Base-by-base conservation (phyloP, 53 echinoderm and acorn worm genomes). In the Holothuria scabra region DNA sequence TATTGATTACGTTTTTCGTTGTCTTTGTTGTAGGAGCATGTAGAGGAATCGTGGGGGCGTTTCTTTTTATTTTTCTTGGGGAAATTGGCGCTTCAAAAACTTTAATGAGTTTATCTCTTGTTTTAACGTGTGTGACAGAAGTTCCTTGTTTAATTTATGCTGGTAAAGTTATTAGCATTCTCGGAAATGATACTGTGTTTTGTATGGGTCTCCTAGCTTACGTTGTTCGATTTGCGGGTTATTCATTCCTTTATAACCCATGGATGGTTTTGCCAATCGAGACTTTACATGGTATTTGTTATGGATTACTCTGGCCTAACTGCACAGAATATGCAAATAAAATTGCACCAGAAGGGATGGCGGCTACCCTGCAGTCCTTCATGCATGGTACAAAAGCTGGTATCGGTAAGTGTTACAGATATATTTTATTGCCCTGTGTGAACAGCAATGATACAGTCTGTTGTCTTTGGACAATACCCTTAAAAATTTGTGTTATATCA, bases 281-380 rank as follows among this genome's bases (percentile, higher is more conserved):
- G 46, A 29, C 71, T 12, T 32, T 88, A 31, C 88, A 88, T 59
- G 88, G 88, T 18, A 75, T 88, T 28, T 83, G 71, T 29, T 83
- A 60, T 76, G 88, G 88, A 25, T 28, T 70, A 24, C 38, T 83
- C 21, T 83, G 74, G 83, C 71, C 88, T 24, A 63, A 61, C 25
- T 83, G 83, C 60, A 84, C 88, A 56, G 67, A 60, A 33, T 88
- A 88, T 49, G 88, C 72, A 13, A 88, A 83, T 46, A 44, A 37
- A 24, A 74, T 88, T 19, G 83, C 88, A 74, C 88, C 88, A 13
- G 56, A 83, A 8, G 88, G 88, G 18, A 84, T 84, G 83, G 83
- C 83, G 18, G 83, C 83, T 24, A 88, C 83, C 22, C 41, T 88
- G 20, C 88, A 88, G 66, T 71, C 88, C 4, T 23, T 88, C 18